A percentile compares a stretch with the other conserved stretches of the same genome.
These are phyloP conservation scores for Polypterus bichir DNA, from an alignment of 2,113 vertebrate species.

Conservation along the genomic window DNA sequence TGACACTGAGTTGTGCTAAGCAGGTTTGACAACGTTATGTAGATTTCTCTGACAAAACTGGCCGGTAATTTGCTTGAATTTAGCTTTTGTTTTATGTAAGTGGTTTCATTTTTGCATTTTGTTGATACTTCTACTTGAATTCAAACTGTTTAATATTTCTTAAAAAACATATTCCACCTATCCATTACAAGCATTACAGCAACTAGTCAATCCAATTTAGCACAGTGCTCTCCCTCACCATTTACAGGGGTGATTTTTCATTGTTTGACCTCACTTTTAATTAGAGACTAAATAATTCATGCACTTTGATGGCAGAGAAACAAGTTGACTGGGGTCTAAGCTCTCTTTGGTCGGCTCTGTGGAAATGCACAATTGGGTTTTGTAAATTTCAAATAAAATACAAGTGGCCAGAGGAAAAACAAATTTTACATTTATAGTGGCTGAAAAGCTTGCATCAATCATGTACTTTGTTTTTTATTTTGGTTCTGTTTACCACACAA, in stretches of 20 bases:
- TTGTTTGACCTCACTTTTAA: slow-evolving; percentile 76
- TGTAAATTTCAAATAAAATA: slow-evolving; percentile 48
- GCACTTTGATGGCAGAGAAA: slow-evolving; percentile 51
- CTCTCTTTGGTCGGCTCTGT: slow-evolving; percentile 35
- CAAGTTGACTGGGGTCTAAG: slow-evolving; percentile 33
- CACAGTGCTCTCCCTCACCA: slow-evolving; percentile 35
- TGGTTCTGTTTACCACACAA: not conserved
- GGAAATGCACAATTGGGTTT: slow-evolving; percentile 40
- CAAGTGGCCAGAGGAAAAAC: slow-evolving; percentile 40
- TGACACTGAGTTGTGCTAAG: too few species aligned
- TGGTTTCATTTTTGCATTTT: too few species aligned
- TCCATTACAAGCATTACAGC: slow-evolving; percentile 29
- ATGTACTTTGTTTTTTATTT: slow-evolving; percentile 24
- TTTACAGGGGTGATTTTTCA: slow-evolving; percentile 56
- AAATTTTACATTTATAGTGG: slow-evolving; percentile 35
- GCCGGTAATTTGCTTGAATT: too few species aligned
- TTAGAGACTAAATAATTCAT: slow-evolving; percentile 77
- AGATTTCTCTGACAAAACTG: too few species aligned
- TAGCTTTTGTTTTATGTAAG: too few species aligned
- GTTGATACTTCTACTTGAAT: too few species aligned
- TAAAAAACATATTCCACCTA: slow-evolving; percentile 25
- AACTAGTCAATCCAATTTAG: slow-evolving; percentile 33
- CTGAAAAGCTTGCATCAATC: slow-evolving; percentile 30
- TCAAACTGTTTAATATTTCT: slow-evolving; percentile 13
- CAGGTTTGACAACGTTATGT: too few species aligned